Conservation (phyloP, 1,140 invertebrate genomes). For the Adelges cooleyi region DNA sequence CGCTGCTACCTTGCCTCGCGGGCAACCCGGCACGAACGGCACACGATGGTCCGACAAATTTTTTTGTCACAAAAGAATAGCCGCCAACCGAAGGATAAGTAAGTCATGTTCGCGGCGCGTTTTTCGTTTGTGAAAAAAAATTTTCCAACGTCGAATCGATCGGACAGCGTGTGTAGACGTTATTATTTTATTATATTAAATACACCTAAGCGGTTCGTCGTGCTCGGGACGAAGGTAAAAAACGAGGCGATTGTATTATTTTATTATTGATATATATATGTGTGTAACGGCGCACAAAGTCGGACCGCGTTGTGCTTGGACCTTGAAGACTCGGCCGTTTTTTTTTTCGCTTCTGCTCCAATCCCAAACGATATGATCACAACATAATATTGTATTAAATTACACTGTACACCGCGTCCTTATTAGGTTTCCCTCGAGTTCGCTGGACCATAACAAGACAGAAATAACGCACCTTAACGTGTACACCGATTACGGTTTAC, state of each 20-base stretch:
- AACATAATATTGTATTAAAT: neutral
- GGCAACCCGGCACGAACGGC: no score
- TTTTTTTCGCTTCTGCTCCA: neutral
- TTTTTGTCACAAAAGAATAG: constrained; percentile 9
- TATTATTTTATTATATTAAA: neutral
- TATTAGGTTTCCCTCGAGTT: constrained; percentile 22
- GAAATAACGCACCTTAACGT: neutral
- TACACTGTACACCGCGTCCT: neutral
- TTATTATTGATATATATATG: neutral
- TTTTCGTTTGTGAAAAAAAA: constrained; percentile 9
- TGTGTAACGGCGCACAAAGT: neutral
- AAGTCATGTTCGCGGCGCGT: neutral
- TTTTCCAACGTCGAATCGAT: no score
- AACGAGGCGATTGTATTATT: neutral
- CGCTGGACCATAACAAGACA: constrained; percentile 4
- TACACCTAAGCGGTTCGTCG: neutral
- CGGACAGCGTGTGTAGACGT: no score
- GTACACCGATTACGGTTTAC: no score
- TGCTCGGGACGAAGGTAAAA: constrained; percentile 22
- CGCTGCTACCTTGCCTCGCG: neutral
- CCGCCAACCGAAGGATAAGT: constrained; percentile 22
- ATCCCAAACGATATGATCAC: neutral
- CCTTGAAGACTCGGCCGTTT: neutral
- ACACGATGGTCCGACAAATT: neutral
- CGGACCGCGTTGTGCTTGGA: neutral